phyloP scores from a whole-genome alignment of 2,888 invertebrate genomes.

The Aleiodes alternator region DNA sequence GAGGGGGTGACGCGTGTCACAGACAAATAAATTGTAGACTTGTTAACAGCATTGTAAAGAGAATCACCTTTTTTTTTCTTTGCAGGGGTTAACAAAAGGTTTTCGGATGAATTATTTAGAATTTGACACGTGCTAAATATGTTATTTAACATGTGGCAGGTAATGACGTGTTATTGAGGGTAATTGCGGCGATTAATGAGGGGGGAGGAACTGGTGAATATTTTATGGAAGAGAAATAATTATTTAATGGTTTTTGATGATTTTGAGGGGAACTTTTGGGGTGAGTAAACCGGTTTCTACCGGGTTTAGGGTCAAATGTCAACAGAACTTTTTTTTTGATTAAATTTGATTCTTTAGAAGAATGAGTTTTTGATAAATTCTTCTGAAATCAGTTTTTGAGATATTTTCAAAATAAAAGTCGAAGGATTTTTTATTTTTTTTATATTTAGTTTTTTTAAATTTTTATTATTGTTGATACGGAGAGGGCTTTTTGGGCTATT shows the following conservation, averaged over 20 bases:
- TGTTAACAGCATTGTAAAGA: slow-evolving; percentile 26
- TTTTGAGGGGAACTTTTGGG: too few species aligned
- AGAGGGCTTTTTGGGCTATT: too few species aligned
- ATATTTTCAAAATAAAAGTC: too few species aligned
- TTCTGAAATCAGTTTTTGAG: too few species aligned
- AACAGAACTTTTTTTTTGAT: too few species aligned
- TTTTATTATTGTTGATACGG: too few species aligned
- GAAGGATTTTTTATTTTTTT: too few species aligned
- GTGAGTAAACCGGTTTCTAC: too few species aligned
- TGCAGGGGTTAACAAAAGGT: neutral
- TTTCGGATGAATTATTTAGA: neutral
- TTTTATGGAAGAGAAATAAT: neutral
- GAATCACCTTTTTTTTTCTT: slow-evolving; percentile 10
- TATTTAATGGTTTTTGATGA: neutral
- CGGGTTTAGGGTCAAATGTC: too few species aligned
- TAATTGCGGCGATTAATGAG: neutral
- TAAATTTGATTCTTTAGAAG: too few species aligned
- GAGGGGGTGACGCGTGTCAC: slow-evolving; percentile 12
- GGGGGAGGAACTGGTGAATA: neutral
- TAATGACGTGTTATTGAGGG: neutral
- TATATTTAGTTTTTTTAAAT: too few species aligned
- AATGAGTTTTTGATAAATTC: too few species aligned
- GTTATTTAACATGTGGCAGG: neutral
- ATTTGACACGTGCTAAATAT: slow-evolving; percentile 13
- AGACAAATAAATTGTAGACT: slow-evolving; percentile 11